Evolutionary conservation across 2,888 invertebrate species (phyloP).

Genomic region (Cryptocheilus praepositus): DNA sequence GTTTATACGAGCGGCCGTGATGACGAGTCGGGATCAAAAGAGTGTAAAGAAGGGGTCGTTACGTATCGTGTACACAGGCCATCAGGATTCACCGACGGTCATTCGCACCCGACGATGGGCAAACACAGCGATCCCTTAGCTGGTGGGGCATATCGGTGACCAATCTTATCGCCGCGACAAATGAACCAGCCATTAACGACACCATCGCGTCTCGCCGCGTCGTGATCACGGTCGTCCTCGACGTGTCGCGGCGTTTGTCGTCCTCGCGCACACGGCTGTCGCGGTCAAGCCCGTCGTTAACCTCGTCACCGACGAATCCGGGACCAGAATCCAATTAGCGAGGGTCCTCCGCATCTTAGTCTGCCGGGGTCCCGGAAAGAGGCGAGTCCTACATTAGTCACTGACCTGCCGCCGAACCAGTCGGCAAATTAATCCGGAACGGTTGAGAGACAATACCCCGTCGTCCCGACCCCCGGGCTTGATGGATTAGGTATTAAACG

Average conservation of each 20-base stretch:
- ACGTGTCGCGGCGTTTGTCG: conserved; percentile 16
- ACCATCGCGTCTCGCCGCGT: conserved; percentile 2
- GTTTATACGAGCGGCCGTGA: conserved; percentile 31
- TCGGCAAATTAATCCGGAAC: conserved; percentile 56
- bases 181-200: conserved; percentile 42
- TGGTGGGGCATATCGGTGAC: conserved; percentile 13
- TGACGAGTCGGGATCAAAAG: conserved; percentile 13
- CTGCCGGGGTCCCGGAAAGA: conserved; percentile 21
- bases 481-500: conserved; percentile 71
- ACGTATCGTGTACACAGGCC: conserved; percentile 21
- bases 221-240: neutral
- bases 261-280: conserved; percentile 12
- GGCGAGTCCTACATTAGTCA: conserved; percentile 52
- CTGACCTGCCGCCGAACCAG: conserved; percentile 43
- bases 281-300: conserved; percentile 9
- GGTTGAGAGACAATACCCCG: conserved; percentile 53
- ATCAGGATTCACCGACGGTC: conserved; percentile 9
- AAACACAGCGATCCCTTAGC: conserved; percentile 12
- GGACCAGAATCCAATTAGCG: conserved; percentile 62
- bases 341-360: conserved; percentile 44
- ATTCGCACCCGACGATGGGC: conserved; percentile 19
- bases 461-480: conserved; percentile 33
- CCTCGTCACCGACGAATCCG: conserved; percentile 14
- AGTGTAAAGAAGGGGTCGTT: conserved; percentile 21
- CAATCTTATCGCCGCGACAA: conserved; percentile 42